A percentile compares a stretch with the other conserved stretches of the same genome.
These are phyloP conservation scores for Suillia variegata DNA, from an alignment of 2,888 invertebrate species.

Conservation along the genomic window DNA sequence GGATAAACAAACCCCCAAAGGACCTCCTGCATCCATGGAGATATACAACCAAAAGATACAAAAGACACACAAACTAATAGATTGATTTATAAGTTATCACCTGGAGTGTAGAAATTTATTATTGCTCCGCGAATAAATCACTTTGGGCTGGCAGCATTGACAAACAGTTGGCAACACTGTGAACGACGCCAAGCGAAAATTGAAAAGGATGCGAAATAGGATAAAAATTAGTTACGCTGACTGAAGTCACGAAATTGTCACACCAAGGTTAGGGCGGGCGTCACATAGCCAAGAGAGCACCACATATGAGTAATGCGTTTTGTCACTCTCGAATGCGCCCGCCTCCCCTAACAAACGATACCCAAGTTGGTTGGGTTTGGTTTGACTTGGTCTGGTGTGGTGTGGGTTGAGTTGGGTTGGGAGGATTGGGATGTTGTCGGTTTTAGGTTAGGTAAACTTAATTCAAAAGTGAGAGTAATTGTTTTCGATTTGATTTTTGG, in stretches of 20 bases:
- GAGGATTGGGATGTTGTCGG: too few relatives aligned
- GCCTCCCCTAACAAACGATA: too few relatives aligned
- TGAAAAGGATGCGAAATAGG: conserved; percentile 34
- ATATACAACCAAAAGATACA: too few relatives aligned
- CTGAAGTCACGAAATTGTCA: conserved; percentile 18
- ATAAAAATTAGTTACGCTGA: conserved; percentile 48
- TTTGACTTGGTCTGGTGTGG: too few relatives aligned
- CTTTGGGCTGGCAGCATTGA: conserved; percentile 33
- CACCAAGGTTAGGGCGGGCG: not conserved
- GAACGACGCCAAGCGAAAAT: conserved; percentile 7
- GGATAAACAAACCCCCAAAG: not conserved
- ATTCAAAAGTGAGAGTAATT: not conserved
- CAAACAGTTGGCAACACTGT: conserved; percentile 10
- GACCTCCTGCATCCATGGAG: conserved; percentile 9
- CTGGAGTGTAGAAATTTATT: conserved; percentile 60
- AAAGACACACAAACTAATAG: conserved; percentile 55
- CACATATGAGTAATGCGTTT: conserved; percentile 15
- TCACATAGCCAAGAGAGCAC: not conserved
- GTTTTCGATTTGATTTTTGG: conserved; percentile 25
- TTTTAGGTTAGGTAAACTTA: not conserved
- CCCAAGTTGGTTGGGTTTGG: too few relatives aligned
- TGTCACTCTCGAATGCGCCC: not conserved
- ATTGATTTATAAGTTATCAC: conserved; percentile 57
- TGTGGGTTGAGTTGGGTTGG: too few relatives aligned
- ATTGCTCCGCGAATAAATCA: conserved; percentile 52